Conservation (phyloP, 1,140 invertebrate species). For the Cydia splendana region DNA sequence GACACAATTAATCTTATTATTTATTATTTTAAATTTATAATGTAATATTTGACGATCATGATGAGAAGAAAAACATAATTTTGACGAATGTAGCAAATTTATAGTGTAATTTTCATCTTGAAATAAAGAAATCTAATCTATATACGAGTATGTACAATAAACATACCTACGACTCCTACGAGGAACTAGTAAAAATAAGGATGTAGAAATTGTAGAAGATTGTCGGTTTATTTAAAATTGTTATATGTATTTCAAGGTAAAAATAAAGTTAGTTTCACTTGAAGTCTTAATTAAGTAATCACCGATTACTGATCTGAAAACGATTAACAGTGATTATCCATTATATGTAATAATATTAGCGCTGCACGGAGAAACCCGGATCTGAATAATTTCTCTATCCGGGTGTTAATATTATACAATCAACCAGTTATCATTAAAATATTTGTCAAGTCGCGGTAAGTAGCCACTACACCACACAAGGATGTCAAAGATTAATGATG, state of each 20-base stretch:
- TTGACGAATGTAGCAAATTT: too few species aligned
- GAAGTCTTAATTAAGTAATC: background rate
- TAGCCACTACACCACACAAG: background rate
- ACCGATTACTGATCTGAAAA: constrained; percentile 31
- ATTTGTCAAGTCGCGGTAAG: constrained; percentile 19
- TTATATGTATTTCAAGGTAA: background rate
- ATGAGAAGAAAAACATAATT: too few species aligned
- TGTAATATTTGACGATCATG: too few species aligned
- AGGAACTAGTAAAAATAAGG: too few species aligned
- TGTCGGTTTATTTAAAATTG: background rate
- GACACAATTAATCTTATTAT: too few species aligned
- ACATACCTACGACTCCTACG: too few species aligned
- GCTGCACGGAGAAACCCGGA: constrained; percentile 59
- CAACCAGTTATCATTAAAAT: constrained; percentile 43
- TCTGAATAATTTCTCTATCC: constrained; percentile 54
- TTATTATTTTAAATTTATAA: too few species aligned
- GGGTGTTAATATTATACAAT: constrained; percentile 50
- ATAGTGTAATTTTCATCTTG: too few species aligned
- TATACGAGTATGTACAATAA: too few species aligned
- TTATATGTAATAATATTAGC: constrained; percentile 42
- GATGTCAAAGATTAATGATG: constrained; percentile 12
- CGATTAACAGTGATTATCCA: constrained; percentile 26
- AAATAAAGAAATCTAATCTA: too few species aligned
- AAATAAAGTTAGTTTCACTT: background rate
- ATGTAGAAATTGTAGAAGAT: background rate